A percentile compares a stretch with the other conserved stretches of the same genome.
These are phyloP conservation scores for Ispidina picta DNA, from an alignment of 2,797 vertebrate species.

Conservation along the genomic window DNA sequence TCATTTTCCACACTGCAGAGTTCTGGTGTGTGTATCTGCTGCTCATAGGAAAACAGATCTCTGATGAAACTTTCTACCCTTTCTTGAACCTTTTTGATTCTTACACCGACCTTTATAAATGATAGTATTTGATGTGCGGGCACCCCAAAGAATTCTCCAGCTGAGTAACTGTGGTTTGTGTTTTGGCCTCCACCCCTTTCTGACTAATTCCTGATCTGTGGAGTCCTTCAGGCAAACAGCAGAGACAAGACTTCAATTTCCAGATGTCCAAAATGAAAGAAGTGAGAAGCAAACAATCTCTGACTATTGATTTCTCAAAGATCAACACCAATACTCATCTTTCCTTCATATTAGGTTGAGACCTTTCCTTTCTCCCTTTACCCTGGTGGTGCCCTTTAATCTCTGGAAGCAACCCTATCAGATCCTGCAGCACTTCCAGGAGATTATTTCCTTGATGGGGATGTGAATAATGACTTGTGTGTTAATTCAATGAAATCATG, in stretches of 20 bases:
- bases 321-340: neutral
- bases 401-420: neutral
- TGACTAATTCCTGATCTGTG: neutral
- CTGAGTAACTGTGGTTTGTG: neutral
- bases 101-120: neutral
- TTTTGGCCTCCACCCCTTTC: neutral
- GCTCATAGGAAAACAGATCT: neutral
- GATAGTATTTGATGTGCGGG: fast-evolving
- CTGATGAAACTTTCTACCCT: neutral
- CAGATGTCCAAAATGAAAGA: neutral
- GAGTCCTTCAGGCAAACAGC: neutral
- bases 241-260: neutral
- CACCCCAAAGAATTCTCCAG: neutral
- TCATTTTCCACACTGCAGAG: neutral
- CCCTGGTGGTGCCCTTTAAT: neutral
- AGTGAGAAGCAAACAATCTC: neutral
- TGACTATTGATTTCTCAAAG: neutral
- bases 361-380: neutral
- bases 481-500: neutral
- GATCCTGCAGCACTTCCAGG: neutral
- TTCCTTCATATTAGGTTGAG: neutral
- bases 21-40: neutral
- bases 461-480: neutral
- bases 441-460: neutral
- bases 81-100: neutral